phyloP scores from a whole-genome alignment of 2,888 invertebrate species.

The Tipula vernalis region DNA sequence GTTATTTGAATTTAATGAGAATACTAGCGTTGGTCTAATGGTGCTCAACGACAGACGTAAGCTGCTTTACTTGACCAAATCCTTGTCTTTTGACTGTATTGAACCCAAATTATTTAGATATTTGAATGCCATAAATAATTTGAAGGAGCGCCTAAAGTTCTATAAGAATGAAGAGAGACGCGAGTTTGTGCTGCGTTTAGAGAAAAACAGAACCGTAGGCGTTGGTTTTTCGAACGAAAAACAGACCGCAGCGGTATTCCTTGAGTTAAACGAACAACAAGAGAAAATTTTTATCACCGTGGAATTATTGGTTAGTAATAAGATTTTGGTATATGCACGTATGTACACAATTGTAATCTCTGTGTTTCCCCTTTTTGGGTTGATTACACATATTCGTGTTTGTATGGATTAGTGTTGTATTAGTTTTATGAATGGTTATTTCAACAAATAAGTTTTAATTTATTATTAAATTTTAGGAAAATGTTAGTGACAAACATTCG shows the following conservation, averaged over 20 bases:
- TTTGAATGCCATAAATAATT: background rate
- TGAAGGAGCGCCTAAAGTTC: background rate
- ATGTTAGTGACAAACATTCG: no score
- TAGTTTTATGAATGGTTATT: no score
- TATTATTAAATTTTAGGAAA: no score
- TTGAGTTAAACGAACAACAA: background rate
- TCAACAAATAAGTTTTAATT: no score
- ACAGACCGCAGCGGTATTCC: background rate
- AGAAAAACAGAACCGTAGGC: background rate
- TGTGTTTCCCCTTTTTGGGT: no score
- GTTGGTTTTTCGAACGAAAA: background rate
- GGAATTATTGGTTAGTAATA: background rate
- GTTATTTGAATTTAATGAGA: no score
- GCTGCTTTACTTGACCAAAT: no score
- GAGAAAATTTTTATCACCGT: background rate
- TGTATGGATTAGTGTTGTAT: no score
- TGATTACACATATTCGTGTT: no score
- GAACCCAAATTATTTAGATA: background rate
- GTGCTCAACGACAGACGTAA: no score
- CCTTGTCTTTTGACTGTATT: background rate
- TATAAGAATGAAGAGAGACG: background rate
- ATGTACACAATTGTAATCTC: background rate
- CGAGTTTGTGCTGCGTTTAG: background rate
- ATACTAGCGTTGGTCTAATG: no score
- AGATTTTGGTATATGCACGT: background rate